Evolutionary conservation across 2,113 vertebrate genomes (phyloP).

Genomic region (Rhegmatorhina hoffmannsi): DNA sequence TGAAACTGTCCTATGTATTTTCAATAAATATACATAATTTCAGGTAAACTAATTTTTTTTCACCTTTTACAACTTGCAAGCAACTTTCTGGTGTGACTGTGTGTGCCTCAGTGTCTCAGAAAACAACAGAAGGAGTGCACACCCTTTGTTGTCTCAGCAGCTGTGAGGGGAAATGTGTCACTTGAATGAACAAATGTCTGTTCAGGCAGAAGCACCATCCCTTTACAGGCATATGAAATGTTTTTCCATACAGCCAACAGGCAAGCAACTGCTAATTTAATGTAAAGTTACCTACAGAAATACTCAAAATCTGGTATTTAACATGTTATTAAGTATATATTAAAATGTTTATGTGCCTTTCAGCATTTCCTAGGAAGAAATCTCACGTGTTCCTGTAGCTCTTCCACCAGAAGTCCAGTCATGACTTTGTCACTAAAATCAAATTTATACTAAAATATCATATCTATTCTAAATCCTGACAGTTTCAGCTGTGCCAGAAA

Average conservation of each 20-base stretch:
- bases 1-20: background rate
- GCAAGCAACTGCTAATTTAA: conserved; percentile 20
- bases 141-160: background rate
- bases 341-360: conserved; percentile 55
- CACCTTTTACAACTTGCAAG: background rate
- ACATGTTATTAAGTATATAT: background rate
- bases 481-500: background rate
- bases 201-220: background rate
- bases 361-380: background rate
- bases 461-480: background rate
- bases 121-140: background rate
- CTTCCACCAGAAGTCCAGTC: background rate
- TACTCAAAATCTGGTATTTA: background rate
- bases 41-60: background rate
- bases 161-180: background rate
- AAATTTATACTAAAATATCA: background rate
- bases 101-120: background rate
- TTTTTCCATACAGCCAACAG: background rate
- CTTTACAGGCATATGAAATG: background rate
- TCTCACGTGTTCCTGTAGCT: background rate
- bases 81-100: background rate
- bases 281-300: background rate
- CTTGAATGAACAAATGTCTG: background rate
- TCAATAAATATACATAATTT: background rate
- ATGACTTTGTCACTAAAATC: background rate